These are phyloP conservation scores for Caenorhabditis wallacei DNA, from an alignment of 2,888 invertebrate genomes.

Conservation along the genomic window DNA sequence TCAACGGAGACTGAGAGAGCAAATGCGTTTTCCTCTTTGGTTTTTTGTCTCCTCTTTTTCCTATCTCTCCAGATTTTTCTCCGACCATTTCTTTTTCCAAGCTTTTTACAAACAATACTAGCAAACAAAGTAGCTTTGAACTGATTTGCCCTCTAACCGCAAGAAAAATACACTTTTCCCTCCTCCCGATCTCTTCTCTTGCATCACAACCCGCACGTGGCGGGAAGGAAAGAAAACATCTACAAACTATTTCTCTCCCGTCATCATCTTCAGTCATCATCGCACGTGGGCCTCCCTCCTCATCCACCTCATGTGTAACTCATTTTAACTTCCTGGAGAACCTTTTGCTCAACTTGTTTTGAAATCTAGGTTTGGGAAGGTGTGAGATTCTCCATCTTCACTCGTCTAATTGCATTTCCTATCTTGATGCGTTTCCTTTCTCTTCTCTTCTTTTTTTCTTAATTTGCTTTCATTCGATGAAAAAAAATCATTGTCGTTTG, in stretches of 20 bases:
- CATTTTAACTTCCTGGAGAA: constrained; percentile 19
- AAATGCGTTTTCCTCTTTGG: constrained; percentile 11
- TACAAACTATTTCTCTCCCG: constrained; percentile 51
- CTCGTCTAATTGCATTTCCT: not conserved
- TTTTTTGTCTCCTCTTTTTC: constrained; percentile 3
- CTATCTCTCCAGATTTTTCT: constrained; percentile 39
- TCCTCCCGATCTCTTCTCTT: constrained; percentile 17
- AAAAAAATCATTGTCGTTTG: not conserved
- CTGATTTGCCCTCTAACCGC: constrained; percentile 47
- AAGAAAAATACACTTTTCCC: constrained; percentile 36
- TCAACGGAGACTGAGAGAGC: not conserved
- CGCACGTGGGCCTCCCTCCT: constrained; percentile 40
- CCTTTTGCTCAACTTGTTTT: constrained; percentile 1
- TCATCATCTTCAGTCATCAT: constrained; percentile 57
- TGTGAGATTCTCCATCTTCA: not conserved
- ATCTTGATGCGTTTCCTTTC: not conserved
- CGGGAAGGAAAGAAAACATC: constrained; percentile 52
- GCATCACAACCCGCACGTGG: constrained; percentile 59
- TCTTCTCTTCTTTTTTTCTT: not conserved
- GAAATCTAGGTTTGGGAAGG: not conserved
- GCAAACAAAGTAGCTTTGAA: constrained; percentile 47
- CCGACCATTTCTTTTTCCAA: not conserved
- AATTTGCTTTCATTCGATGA: not conserved
- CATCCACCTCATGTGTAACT: constrained; percentile 39
- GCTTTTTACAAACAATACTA: constrained; percentile 44